phyloP scores from a whole-genome alignment of 2,797 vertebrate species.

The Petrocephalus schoutedeni region DNA sequence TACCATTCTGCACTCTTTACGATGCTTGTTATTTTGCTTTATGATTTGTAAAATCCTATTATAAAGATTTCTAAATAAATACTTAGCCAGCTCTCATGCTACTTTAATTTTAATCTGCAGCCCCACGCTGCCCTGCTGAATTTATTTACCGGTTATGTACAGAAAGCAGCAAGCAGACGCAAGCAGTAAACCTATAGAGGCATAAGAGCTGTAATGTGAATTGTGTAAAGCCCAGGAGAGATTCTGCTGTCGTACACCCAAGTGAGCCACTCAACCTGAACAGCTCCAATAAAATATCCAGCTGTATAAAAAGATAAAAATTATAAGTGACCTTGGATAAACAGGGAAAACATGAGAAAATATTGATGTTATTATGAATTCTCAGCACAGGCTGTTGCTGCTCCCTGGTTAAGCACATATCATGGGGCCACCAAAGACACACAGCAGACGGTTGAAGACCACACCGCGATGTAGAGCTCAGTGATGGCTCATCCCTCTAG shows the following conservation, averaged over 20 bases:
- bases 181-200: neutral
- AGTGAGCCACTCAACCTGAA: neutral
- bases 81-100: neutral
- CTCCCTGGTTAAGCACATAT: neutral
- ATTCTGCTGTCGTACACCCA: neutral
- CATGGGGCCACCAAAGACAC: neutral
- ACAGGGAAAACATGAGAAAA: constrained; percentile 8
- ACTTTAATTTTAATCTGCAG: constrained; percentile 11
- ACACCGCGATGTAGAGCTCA: neutral
- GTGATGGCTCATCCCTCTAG: neutral
- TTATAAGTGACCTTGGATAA: constrained; percentile 15
- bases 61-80: neutral
- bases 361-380: neutral
- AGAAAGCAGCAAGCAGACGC: neutral
- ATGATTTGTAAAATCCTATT: neutral
- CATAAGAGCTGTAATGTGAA: neutral
- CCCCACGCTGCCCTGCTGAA: neutral
- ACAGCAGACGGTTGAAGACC: neutral
- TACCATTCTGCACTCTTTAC: neutral
- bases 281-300: constrained; percentile 1
- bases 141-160: neutral
- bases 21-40: neutral
- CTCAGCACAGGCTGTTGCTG: neutral
- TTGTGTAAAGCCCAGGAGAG: neutral
- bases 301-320: constrained; percentile 13